phyloP scores from a whole-genome alignment of 2,113 vertebrate genomes.

The Pachypanchax playfairii region DNA sequence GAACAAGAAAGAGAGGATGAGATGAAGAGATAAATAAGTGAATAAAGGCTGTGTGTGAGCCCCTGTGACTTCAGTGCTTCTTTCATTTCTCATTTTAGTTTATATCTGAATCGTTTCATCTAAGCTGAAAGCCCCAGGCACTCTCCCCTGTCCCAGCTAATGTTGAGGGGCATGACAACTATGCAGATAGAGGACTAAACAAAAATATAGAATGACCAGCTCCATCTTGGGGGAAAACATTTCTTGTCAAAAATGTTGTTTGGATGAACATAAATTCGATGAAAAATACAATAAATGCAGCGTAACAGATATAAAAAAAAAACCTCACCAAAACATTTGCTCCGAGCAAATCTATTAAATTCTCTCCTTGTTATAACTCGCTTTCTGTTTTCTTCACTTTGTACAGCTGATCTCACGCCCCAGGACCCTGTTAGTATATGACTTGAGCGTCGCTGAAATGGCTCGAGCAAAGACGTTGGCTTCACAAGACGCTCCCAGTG shows the following conservation, averaged over 20 bases:
- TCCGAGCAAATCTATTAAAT: constrained; percentile 50
- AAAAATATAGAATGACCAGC: constrained; percentile 26
- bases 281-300: constrained; percentile 34
- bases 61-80: constrained; percentile 38
- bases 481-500: constrained; percentile 50
- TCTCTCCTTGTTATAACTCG: constrained; percentile 40
- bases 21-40: constrained; percentile 61
- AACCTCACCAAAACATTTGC: constrained; percentile 24
- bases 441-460: constrained; percentile 50
- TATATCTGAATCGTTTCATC: constrained; percentile 59
- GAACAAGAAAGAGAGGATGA: constrained; percentile 31
- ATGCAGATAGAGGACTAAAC: constrained; percentile 16
- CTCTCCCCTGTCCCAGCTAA: constrained; percentile 27
- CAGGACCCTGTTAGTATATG: constrained; percentile 58
- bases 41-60: constrained; percentile 54
- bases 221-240: constrained; percentile 11
- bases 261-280: constrained; percentile 22
- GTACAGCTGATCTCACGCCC: constrained; percentile 59
- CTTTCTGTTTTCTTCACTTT: constrained; percentile 26
- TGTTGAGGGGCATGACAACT: constrained; percentile 29
- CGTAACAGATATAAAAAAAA: constrained; percentile 18
- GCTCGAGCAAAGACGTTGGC: constrained; percentile 50
- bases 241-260: constrained; percentile 38
- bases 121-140: constrained; percentile 43
- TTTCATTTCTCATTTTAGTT: constrained; percentile 50